Conservation (phyloP, 2,113 vertebrate species). For the Dicrurus megarhynchus region DNA sequence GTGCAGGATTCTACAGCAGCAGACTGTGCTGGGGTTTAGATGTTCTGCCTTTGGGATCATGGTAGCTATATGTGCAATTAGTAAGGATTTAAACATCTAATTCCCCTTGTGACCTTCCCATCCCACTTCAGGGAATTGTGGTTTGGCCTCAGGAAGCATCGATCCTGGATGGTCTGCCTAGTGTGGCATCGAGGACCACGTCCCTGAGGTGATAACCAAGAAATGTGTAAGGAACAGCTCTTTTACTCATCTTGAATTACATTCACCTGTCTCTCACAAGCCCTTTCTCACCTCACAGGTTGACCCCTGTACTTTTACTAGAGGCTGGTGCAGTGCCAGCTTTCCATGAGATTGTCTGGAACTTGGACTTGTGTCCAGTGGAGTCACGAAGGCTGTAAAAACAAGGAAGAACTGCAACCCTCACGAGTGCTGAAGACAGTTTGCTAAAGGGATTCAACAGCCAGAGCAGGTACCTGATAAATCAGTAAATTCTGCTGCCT, state of each 20-base stretch:
- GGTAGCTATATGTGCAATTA: not conserved
- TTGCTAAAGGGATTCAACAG: not conserved
- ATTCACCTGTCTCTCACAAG: not conserved
- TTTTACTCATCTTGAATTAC: not conserved
- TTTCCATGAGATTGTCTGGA: not conserved
- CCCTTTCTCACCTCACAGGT: not conserved
- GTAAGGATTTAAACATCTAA: not conserved
- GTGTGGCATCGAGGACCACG: rapidly evolving
- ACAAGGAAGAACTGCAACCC: not conserved
- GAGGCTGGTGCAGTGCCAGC: not conserved
- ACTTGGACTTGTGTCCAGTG: not conserved
- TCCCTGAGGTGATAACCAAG: not conserved
- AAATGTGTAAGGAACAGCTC: not conserved
- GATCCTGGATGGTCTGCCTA: not conserved
- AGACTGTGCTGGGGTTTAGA: not conserved
- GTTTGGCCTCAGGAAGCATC: not conserved
- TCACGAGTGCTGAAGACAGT: not conserved
- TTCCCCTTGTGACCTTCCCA: not conserved
- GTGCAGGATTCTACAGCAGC: not conserved
- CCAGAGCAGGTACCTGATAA: not conserved
- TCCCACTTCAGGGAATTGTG: not conserved
- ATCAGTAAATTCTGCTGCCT: not conserved
- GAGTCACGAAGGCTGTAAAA: not conserved
- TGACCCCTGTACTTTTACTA: not conserved
- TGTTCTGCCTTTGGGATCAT: not conserved